Evolutionary conservation across 2,888 invertebrate genomes (phyloP), one percentile per base, ranked within the genome.

Genomic region (Catocala sponsa): DNA sequence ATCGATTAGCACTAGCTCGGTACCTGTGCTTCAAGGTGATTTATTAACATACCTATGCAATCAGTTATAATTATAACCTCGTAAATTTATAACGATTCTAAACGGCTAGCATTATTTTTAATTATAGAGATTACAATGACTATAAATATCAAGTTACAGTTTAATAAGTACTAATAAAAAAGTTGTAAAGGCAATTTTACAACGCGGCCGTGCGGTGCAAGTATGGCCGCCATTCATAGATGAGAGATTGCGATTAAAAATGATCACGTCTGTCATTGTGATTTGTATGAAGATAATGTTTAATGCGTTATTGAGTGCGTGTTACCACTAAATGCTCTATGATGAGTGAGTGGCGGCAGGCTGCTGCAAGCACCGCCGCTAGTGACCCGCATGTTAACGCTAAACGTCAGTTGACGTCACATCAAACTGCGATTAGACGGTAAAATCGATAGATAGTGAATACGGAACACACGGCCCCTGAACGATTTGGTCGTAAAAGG

Each of bases 401-500:
- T 63, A 59, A 59, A 60, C 67, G 66, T 69, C 63, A 67, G 59
- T 63, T 73, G 73, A 74, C 73, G 72, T 71, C 76, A 75, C 74
- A 71, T 76, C 77, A 79, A 81, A 73, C 63, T 66, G 69, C 75
- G 78, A 79, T 82, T 80, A 74, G 75, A 65, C 67, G 68, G 67
- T 72, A 76, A 62, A 82, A 85, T 82, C 81, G 80, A 78, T 82
- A 71, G 68, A 62, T 64, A 68, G 74, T 72, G 65, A 70, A 68
- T 63, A 44, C 58, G 55, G 65, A 70, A 68, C 65, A 55, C 53
- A 62, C 58, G 62, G 70, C 57, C 60, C 51, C 70, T 75, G 77
- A 79, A 79, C 83, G 79, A 82, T 86, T 84, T 79, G 83, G 79
- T 86, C 83, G 87, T 87, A 88, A 89, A 90, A 88, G 86, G 85